A percentile compares a stretch with the other conserved stretches of the same genome.
phyloP scores from a whole-genome alignment of 2,888 invertebrate species.

The Mesorhabditis sp. region DNA sequence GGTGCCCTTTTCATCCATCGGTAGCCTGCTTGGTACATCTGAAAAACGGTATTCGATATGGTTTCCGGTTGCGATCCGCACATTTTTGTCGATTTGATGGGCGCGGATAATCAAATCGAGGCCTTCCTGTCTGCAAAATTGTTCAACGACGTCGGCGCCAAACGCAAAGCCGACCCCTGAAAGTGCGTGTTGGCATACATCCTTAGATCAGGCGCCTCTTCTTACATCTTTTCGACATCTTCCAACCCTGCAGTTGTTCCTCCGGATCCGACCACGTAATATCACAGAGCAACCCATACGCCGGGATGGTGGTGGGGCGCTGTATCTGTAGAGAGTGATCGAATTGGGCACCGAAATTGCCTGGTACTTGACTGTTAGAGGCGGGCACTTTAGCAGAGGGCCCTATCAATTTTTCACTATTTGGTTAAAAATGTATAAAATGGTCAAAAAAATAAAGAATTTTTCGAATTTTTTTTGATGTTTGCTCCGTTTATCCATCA shows the following conservation, averaged over 20 bases:
- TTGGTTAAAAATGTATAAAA: no score
- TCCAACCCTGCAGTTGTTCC: slow-evolving; percentile 9
- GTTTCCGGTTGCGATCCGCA: not conserved
- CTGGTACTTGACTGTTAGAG: no score
- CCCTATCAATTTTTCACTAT: no score
- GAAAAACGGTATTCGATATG: not conserved
- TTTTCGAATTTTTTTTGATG: no score
- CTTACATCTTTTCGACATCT: slow-evolving; percentile 12
- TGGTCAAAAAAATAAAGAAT: no score
- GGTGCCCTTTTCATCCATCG: not conserved
- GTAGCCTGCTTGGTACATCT: not conserved
- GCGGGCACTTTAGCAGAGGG: no score
- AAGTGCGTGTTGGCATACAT: not conserved
- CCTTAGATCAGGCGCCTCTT: slow-evolving; percentile 7
- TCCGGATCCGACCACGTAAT: slow-evolving; percentile 15
- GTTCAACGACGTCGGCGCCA: not conserved
- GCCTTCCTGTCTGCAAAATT: not conserved
- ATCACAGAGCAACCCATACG: slow-evolving; percentile 12
- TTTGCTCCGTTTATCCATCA: no score
- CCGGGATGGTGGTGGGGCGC: slow-evolving; percentile 11
- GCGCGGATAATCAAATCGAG: slow-evolving; percentile 1
- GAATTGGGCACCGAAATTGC: no score
- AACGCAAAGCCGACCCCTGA: not conserved
- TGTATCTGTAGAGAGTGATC: slow-evolving; percentile 4
- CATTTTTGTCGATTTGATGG: not conserved